phyloP scores from a whole-genome alignment of 35 echinoderm and acorn worm species.

The Amphiura filiformis region DNA sequence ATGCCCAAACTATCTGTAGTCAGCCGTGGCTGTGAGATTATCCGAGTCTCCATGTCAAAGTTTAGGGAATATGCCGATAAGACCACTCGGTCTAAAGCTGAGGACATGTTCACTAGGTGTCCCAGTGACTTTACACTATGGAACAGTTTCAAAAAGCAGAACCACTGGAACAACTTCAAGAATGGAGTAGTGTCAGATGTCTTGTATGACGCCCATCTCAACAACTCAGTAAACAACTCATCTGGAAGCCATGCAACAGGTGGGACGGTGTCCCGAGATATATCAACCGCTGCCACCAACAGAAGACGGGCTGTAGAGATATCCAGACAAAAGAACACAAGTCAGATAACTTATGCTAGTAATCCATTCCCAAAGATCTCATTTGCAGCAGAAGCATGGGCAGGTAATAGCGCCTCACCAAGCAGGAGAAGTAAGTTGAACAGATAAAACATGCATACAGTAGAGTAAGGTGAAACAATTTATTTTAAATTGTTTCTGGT shows the following conservation, averaged over 20 bases:
- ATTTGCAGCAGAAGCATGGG: conserved; percentile 24
- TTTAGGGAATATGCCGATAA: conserved; percentile 83
- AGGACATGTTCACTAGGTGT: conserved; percentile 55
- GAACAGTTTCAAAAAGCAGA: conserved; percentile 62
- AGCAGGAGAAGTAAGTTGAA: conserved; percentile 26
- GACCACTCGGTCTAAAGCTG: conserved; percentile 50
- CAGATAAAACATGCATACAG: not conserved
- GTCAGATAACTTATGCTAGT: not conserved
- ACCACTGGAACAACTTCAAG: conserved; percentile 92
- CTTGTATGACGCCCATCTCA: conserved; percentile 39
- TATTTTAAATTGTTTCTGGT: not conserved
- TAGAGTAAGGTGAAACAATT: not conserved
- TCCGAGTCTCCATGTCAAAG: conserved; percentile 86
- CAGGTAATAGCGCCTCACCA: conserved; percentile 24
- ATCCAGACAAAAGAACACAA: not conserved
- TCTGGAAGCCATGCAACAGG: not conserved
- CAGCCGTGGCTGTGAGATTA: conserved; percentile 85
- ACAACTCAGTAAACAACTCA: not conserved
- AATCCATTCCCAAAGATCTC: conserved; percentile 54
- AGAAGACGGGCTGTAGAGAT: not conserved
- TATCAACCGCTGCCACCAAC: not conserved
- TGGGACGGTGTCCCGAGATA: conserved; percentile 10
- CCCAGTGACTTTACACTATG: conserved; percentile 56
- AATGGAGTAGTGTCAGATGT: conserved; percentile 53
- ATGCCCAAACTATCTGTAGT: conserved; percentile 82